Evolutionary conservation across 2,797 vertebrate genomes (phyloP).

Genomic region (Lepilemur ruficaudatus): DNA sequence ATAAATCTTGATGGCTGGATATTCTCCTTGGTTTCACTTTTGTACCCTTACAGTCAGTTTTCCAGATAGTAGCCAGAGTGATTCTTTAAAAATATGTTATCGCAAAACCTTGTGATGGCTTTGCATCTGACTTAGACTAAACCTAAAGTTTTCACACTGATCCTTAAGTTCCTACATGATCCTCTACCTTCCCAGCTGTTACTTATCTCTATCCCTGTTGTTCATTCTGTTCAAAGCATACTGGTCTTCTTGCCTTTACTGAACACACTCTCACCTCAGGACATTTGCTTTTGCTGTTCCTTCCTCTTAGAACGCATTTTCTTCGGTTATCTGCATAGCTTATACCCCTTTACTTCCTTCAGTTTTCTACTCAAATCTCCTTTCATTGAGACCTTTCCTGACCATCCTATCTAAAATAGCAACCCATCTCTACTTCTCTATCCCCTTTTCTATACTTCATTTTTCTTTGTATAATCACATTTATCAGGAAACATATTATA

Average conservation of each 20-base stretch:
- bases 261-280: neutral
- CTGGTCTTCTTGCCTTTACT: neutral
- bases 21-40: neutral
- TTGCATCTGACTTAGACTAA: neutral
- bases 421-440: neutral
- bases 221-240: neutral
- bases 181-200: neutral
- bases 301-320: neutral
- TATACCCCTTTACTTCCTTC: neutral
- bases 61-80: neutral
- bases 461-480: neutral
- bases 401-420: neutral
- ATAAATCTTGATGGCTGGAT: neutral
- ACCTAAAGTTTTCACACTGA: neutral
- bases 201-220: neutral
- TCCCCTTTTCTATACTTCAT: neutral
- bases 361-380: neutral
- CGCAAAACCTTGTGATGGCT: neutral
- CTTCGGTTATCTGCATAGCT: neutral
- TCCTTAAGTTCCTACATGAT: neutral
- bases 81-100: neutral
- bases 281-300: neutral
- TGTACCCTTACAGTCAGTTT: neutral
- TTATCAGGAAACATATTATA: neutral
- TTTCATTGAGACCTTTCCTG: neutral